These are phyloP conservation scores for Oncorhynchus clarkii DNA, from an alignment of 2,113 vertebrate species.

Conservation along the genomic window DNA sequence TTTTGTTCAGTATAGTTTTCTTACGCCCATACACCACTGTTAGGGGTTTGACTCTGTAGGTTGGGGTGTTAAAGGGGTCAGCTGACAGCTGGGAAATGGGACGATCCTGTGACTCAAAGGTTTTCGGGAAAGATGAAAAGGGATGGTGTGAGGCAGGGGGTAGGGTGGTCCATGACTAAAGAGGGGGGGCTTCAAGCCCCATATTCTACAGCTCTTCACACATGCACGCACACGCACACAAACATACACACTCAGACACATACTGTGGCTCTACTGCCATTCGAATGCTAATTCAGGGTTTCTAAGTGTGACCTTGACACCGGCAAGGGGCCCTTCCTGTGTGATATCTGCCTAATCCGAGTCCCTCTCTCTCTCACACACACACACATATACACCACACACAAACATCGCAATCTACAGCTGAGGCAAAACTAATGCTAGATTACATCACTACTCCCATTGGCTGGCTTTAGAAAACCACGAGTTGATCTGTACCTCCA, in stretches of 20 bases:
- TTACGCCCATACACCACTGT: too few species aligned
- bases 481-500: neutral
- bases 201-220: too few species aligned
- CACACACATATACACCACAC: neutral
- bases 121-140: too few species aligned
- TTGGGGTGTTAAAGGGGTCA: too few species aligned
- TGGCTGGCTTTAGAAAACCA: neutral
- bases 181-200: too few species aligned
- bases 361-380: neutral
- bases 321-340: constrained; percentile 13
- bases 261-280: neutral
- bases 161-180: too few species aligned
- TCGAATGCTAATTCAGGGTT: constrained; percentile 45
- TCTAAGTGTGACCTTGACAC: constrained; percentile 41
- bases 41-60: too few species aligned
- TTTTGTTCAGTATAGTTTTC: too few species aligned
- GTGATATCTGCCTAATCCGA: constrained; percentile 11
- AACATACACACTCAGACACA: constrained; percentile 21
- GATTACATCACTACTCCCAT: constrained; percentile 2
- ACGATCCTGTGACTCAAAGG: too few species aligned
- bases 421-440: constrained; percentile 1
- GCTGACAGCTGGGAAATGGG: too few species aligned
- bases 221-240: neutral
- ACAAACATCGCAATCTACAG: neutral
- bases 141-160: too few species aligned